Evolutionary conservation across 1,140 invertebrate species (phyloP), one percentile per base, ranked within the genome.

Genomic region (Drosophila takahashii): DNA sequence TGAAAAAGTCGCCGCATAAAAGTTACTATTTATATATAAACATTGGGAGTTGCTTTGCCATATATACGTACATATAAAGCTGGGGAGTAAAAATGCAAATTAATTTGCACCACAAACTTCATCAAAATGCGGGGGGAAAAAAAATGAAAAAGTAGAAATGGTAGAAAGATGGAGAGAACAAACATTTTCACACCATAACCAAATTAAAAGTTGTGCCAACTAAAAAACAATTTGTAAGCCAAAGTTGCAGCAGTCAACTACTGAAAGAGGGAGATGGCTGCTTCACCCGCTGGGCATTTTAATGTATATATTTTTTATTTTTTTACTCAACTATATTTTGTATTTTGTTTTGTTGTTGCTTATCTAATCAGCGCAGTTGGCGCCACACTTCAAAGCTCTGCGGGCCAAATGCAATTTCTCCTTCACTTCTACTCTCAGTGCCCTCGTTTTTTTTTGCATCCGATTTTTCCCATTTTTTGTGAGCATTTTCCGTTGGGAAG

Each of bases 181-280:
- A 86, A 85, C 81, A 86, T 81, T 85, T 85, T 86, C 78, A 85
- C 81, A 86, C 81, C 79, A 86, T 85, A 85, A 85, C 81, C 81
- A 86, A 85, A 85, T 85, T 85, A 85, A 85, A 85, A 85, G 81
- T 85, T 85, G 47, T 81, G 62, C 81, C 64, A 85, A 85, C 81
- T 85, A 86, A 85, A 84, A 85, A 85, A 86, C 81, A 86, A 85
- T 86, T 85, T 85, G 81, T 86, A 86, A 81, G 81, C 81, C 73
- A 81, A 85, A 85, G 84, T 76, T 76, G 77, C 65, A 74, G 77
- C 67, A 86, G 69, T 84, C 72, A 72, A 67, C 62, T 80, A 59
- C 47, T 34, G 47, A 44, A 22, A 2, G 41, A 37, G 16, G 9
- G 37, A 62, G 34, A 16, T 57, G 29, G 13, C 36, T 42, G 32